Conservation (phyloP, 2,888 invertebrate genomes). For the Cetonia aurata region DNA sequence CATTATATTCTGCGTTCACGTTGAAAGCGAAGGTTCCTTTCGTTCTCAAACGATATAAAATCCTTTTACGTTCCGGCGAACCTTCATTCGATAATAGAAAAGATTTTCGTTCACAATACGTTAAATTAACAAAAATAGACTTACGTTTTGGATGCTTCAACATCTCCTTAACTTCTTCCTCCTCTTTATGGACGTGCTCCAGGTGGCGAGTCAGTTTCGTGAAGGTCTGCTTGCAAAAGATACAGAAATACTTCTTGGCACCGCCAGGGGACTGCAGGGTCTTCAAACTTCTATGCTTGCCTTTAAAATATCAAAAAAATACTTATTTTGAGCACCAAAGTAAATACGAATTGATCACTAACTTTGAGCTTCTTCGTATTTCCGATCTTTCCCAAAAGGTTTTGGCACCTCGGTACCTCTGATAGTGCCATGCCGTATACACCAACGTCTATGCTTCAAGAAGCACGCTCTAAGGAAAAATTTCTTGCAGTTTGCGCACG, state of each 20-base stretch:
- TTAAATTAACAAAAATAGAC: neutral
- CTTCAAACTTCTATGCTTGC: neutral
- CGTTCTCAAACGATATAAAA: slow-evolving; percentile 15
- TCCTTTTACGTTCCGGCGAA: slow-evolving; percentile 1
- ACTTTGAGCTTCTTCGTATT: too few species aligned
- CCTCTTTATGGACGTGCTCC: slow-evolving; percentile 24
- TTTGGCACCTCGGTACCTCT: neutral
- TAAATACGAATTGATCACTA: too few species aligned
- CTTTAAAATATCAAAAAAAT: slow-evolving; percentile 1
- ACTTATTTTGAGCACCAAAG: too few species aligned
- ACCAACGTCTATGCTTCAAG: neutral
- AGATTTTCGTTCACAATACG: neutral
- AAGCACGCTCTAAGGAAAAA: slow-evolving; percentile 1
- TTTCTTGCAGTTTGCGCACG: neutral
- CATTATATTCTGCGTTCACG: slow-evolving; percentile 18
- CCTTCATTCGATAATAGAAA: slow-evolving; percentile 11
- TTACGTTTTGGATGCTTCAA: slow-evolving; percentile 23
- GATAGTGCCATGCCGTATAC: neutral
- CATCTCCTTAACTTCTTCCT: slow-evolving; percentile 23
- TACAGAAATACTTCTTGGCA: slow-evolving; percentile 26
- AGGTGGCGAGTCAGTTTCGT: slow-evolving; percentile 26
- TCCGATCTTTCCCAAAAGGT: neutral
- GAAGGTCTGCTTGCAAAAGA: slow-evolving; percentile 29
- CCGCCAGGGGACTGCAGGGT: slow-evolving; percentile 22
- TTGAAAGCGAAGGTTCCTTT: slow-evolving; percentile 25